Conservation (phyloP, 2,113 vertebrate species). For the Mastomys natalensis region DNA sequence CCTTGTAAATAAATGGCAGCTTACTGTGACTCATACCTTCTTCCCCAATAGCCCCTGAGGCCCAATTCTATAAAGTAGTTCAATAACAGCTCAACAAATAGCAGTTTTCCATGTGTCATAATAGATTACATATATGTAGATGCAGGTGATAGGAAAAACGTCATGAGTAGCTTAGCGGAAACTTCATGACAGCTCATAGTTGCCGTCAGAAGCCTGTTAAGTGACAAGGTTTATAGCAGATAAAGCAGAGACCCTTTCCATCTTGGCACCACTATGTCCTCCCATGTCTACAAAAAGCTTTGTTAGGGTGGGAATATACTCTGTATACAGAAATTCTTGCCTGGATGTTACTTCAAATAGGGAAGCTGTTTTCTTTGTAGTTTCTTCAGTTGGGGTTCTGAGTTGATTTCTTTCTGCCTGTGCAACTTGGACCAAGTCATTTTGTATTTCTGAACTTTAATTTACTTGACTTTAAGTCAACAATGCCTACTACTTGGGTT, state of each 20-base stretch:
- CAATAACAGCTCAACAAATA: neutral
- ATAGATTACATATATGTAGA: neutral
- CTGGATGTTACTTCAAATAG: neutral
- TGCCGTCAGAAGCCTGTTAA: neutral
- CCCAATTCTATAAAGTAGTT: neutral
- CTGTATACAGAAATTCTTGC: neutral
- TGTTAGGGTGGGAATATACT: neutral
- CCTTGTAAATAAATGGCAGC: neutral
- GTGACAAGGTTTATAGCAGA: neutral
- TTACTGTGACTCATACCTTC: neutral
- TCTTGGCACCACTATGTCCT: neutral
- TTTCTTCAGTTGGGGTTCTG: neutral
- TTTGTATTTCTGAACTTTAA: neutral
- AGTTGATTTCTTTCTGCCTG: constrained; percentile 36
- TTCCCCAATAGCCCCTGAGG: neutral
- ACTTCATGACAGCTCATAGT: neutral
- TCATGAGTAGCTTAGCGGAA: neutral
- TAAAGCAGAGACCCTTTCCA: neutral
- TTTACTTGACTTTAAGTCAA: neutral
- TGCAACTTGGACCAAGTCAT: neutral
- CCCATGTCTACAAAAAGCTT: neutral
- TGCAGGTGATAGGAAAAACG: neutral
- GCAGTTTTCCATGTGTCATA: neutral
- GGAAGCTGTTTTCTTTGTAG: neutral
- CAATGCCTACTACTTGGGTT: neutral